These are phyloP conservation scores for Clitarchus hookeri DNA, from an alignment of 2,888 invertebrate genomes.

Conservation along the genomic window DNA sequence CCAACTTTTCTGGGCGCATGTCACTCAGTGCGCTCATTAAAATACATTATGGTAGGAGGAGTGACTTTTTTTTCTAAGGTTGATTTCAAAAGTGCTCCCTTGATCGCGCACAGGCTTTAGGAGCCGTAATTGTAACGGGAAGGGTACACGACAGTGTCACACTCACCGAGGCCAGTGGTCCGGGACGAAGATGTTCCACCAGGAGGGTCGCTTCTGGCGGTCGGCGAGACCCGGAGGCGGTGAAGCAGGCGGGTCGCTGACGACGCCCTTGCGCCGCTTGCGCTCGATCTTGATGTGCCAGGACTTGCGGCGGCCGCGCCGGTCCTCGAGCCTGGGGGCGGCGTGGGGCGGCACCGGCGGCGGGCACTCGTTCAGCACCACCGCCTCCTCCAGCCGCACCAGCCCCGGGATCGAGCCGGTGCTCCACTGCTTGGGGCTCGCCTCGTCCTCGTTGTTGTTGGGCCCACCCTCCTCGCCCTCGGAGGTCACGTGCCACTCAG, in stretches of 20 bases:
- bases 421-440: constrained; percentile 45
- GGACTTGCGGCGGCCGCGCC: constrained; percentile 65
- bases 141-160: too few relatives aligned
- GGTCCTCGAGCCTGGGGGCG: constrained; percentile 48
- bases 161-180: constrained; percentile 54
- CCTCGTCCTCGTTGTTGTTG: not conserved
- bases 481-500: constrained; percentile 38
- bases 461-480: constrained; percentile 30
- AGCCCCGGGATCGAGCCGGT: constrained; percentile 42
- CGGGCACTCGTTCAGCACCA: constrained; percentile 39
- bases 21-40: too few relatives aligned
- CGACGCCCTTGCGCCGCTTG: constrained; percentile 57
- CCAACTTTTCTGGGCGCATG: too few relatives aligned
- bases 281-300: constrained; percentile 58
- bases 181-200: constrained; percentile 88
- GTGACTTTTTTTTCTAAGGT: too few relatives aligned
- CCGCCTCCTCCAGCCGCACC: constrained; percentile 41
- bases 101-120: too few relatives aligned
- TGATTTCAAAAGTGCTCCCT: too few relatives aligned
- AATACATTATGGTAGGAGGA: too few relatives aligned
- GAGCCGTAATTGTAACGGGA: too few relatives aligned
- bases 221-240: constrained; percentile 52
- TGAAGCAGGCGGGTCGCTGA: constrained; percentile 31
- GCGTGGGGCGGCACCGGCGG: constrained; percentile 46
- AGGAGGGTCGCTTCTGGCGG: constrained; percentile 77